phyloP scores from a whole-genome alignment of 2,797 vertebrate species.

The Phrynocephalus vlangalii region DNA sequence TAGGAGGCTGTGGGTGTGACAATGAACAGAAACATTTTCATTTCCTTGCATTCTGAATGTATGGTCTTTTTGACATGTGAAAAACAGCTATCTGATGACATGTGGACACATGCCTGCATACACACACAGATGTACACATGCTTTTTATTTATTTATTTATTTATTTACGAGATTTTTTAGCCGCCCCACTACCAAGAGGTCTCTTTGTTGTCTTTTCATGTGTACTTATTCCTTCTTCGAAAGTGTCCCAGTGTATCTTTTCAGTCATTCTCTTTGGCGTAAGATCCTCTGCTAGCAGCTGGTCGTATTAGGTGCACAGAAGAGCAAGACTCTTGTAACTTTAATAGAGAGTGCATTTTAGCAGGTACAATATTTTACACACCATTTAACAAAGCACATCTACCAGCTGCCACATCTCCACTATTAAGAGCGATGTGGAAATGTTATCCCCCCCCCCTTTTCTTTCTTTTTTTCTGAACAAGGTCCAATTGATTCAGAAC shows the following conservation, averaged over 20 bases:
- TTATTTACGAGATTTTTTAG: too few relatives aligned
- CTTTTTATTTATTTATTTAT: neutral
- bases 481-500: neutral
- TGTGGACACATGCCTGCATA: too few relatives aligned
- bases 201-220: neutral
- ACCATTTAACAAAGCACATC: neutral
- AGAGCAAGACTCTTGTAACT: neutral
- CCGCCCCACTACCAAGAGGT: too few relatives aligned
- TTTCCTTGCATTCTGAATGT: too few relatives aligned
- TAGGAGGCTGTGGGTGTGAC: too few relatives aligned
- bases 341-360: neutral
- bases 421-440: neutral
- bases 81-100: too few relatives aligned
- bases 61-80: too few relatives aligned
- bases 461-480: neutral
- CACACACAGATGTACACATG: too few relatives aligned
- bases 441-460: neutral
- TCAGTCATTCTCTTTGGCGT: neutral
- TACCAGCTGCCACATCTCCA: neutral
- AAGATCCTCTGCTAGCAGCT: neutral
- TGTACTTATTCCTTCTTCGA: neutral
- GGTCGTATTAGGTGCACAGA: neutral
- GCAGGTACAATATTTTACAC: neutral
- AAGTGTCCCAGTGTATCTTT: neutral
- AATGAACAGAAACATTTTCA: too few relatives aligned